A percentile compares a stretch with the other conserved stretches of the same genome.
phyloP scores from a whole-genome alignment of 2,888 invertebrate genomes.

The Platerodrilus igneus region DNA sequence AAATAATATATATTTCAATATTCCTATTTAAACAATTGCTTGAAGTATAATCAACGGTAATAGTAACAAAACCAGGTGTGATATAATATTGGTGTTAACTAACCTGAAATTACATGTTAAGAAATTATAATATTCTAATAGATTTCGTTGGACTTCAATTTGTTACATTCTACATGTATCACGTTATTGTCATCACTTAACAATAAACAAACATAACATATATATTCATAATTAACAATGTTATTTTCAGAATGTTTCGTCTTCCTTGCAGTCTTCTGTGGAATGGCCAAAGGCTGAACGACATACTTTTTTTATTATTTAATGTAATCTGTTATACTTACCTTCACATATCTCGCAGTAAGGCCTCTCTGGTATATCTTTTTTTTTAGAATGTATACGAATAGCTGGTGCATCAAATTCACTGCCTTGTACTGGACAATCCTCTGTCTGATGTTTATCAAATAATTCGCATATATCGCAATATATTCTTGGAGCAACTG shows the following conservation, averaged over 20 bases:
- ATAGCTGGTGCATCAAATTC: slow-evolving; percentile 49
- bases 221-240: too few species aligned
- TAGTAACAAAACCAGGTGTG: too few species aligned
- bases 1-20: too few species aligned
- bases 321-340: slow-evolving; percentile 44
- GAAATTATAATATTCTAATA: too few species aligned
- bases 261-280: slow-evolving; percentile 81
- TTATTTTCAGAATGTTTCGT: slow-evolving; percentile 73
- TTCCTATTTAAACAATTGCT: too few species aligned
- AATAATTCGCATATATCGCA: slow-evolving; percentile 98
- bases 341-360: slow-evolving; percentile 94
- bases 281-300: slow-evolving; percentile 84
- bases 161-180: too few species aligned
- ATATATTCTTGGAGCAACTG: slow-evolving; percentile 74
- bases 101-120: too few species aligned
- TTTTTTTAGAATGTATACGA: slow-evolving; percentile 36
- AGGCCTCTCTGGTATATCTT: slow-evolving; percentile 56
- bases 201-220: too few species aligned
- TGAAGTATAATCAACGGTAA: too few species aligned
- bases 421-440: slow-evolving; percentile 82
- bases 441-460: slow-evolving; percentile 95
- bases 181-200: too few species aligned
- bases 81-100: too few species aligned
- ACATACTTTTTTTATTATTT: slow-evolving; percentile 33
- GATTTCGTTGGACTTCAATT: too few species aligned